Evolutionary conservation across 2,113 vertebrate genomes (phyloP), one percentile per base, ranked within the genome.

Genomic region (Bombycilla garrulus): DNA sequence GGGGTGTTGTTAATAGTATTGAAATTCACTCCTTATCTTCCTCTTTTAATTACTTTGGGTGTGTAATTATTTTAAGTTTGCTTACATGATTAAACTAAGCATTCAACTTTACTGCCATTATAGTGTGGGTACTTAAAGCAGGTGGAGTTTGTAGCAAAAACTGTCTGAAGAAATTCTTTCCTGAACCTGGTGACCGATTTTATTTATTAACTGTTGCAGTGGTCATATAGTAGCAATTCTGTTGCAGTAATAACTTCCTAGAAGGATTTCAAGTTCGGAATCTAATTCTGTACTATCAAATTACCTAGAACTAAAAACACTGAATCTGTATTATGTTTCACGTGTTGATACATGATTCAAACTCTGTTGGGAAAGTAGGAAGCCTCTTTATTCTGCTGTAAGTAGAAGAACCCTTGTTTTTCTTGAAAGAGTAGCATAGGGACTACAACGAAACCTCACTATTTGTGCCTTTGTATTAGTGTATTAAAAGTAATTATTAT

Each of bases 41-140:
- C 28, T 88, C 72, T 86, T 91, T 76, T 82, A 82, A 82, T 86
- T 80, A 58, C 48, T 86, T 60, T 62, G 51, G 67, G 38, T 23
- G 17, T 88, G 48, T 50, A 79, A 51, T 90, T 81, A 61, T 56
- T 60, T 91, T 54, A 80, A 67, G 62, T 82, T 88, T 76, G 38
- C 67, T 91, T 76, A 67, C 47, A 18, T 62, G 85, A 76, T 88
- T 28, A 86, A 86, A 16, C 15, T 26, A n/a, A 77, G 21, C 58
- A 36, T 54, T 82, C 40, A 80, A 3, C 71, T 76, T 64, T 10
- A 12, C 38, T 67, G 82, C 74, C 61, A 57, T 2, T 33, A 2
- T 5, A 35, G 19, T 21, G 10, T 10, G 50, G 47, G 54, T 40
- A 29, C 45, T 69, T 50, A 24, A 61, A 70, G 70, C n/a, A 48